Base-by-base conservation (phyloP, 2,113 vertebrate genomes). In the Chauna torquata region DNA sequence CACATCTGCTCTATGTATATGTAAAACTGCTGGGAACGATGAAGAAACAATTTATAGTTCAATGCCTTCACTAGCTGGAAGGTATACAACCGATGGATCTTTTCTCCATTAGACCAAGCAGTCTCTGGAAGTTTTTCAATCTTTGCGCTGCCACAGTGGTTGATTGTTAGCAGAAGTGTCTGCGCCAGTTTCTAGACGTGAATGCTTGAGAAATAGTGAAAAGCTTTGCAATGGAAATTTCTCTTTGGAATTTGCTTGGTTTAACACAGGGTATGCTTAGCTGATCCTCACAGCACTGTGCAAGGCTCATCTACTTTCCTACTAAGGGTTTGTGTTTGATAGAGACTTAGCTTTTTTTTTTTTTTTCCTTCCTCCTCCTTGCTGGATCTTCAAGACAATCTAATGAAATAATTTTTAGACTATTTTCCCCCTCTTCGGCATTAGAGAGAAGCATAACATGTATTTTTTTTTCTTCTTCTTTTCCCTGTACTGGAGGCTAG, bases 171-270 rank as follows among this genome's bases (percentile, higher is more conserved):
- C 79, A 92, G 94, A 36, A 74, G 77, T 0, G 5, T 62, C 65
- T 57, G 54, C 64, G 28, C 34, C 62, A 54, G 49, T 3, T 75
- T 69, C 66, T 44, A 77, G 77, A 47, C 0, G 6, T 17, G 58
- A 94, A 86, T 8, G 13, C 79, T 82, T 7, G 0, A 92, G 90
- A 49, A 86, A 59, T 7, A 1, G 90, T 76, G 38, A 54, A 85
- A 80, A 11, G 74, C 71, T 78, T 52, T 2, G 85, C 94, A 45
- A 18, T 92, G 92, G 90, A 86, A 96, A 92, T 49, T 94, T 88
- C 88, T 80, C 76, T 74, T 52, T 54, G 88, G 88, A 90, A 25
- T 5, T 28, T 59, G 59, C 88, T 7, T 30, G 82, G 79, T n/a
- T 81, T 22, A 34, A 32, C 74, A 32, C 18, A 76, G 78, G 42